Percentiles rank a stretch among this genome's conserved stretches.
phyloP scores from a whole-genome alignment of 2,797 vertebrate species.

The Fistularia tabacaria region DNA sequence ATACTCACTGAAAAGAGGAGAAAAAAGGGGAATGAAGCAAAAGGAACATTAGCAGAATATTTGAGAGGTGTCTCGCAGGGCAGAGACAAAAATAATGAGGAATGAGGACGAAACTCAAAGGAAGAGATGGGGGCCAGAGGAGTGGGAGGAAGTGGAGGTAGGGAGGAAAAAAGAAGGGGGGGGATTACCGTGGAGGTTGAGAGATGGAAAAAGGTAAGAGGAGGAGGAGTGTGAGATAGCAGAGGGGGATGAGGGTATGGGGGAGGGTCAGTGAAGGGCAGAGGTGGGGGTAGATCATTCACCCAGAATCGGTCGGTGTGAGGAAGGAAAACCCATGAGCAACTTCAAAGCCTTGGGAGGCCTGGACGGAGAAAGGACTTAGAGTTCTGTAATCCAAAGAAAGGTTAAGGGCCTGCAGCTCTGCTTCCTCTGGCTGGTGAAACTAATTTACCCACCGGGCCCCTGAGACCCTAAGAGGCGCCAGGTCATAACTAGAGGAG shows the following conservation, averaged over 20 bases:
- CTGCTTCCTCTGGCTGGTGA: conserved; percentile 57
- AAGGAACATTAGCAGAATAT: neutral
- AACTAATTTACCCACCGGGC: conserved; percentile 66
- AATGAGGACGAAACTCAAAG: conserved; percentile 10
- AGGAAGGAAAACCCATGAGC: conserved; percentile 62
- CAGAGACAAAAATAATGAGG: conserved; percentile 2
- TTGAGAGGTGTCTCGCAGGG: conserved; percentile 6
- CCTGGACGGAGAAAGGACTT: conserved; percentile 56
- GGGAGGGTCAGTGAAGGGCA: conserved; percentile 37
- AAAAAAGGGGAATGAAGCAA: conserved; percentile 3
- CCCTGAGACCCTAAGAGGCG: conserved; percentile 44
- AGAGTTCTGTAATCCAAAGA: conserved; percentile 64
- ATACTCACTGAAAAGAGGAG: neutral
- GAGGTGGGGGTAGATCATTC: conserved; percentile 56
- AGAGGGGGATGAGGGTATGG: conserved; percentile 27
- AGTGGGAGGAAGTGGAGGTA: conserved; percentile 45
- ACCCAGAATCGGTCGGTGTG: conserved; percentile 42
- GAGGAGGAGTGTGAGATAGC: conserved; percentile 36
- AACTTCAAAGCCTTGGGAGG: conserved; percentile 66
- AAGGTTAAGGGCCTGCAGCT: conserved; percentile 53
- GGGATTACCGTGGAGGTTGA: conserved; percentile 27
- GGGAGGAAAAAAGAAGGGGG: conserved; percentile 29
- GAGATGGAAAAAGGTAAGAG: conserved; percentile 18
- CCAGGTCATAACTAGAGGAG: conserved; percentile 64
- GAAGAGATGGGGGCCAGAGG: conserved; percentile 18